Base-by-base conservation (phyloP, 2,888 invertebrate species). In the Labia minor region DNA sequence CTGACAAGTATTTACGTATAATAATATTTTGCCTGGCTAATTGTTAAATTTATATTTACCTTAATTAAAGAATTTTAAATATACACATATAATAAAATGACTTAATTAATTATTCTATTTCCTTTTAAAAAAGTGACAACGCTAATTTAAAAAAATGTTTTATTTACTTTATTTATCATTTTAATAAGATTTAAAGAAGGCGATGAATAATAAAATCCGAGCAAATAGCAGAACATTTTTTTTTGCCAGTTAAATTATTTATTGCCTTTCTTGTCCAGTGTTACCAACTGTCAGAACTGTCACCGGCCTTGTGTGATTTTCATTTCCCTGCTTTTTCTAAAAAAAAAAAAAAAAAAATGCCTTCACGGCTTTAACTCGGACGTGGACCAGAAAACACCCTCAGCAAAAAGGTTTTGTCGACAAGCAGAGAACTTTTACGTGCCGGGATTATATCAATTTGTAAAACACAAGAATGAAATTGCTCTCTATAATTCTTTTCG, bases 331-430 rank as follows among this genome's bases (percentile, higher is more conserved):
- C 49, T 16, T 16, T 16, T 49, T 49, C 49, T 49, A 16, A 49
- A 49, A 49, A 49, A 49, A 26, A 16, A 49, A 49, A 49, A 49
- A 14, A 26, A 26, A 26, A 26, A 26, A 26, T 49, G 49, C 49
- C 49, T 49, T 49, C 49, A 49, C 49, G 49, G 49, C 16, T 49
- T 49, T 49, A 49, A 14, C 49, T 49, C 49, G 49, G 49, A 49
- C 49, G 49, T 16, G n/a, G 49, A 49, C 49, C 49, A 49, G 49
- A 49, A 49, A 49, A 49, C 49, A 49, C 26, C 26, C 26, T 26
- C 26, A 26, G 26, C 26, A 49, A 49, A 49, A 49, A 49, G 49
- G 49, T 16, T 49, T 49, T 11, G 16, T 16, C 14, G 49, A 11
- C 49, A 16, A 49, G 49, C 49, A n/a, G 49, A 16, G n/a, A 49